These are phyloP conservation scores for Caenorhabditis sinica DNA, from an alignment of 2,888 invertebrate genomes.

Conservation along the genomic window DNA sequence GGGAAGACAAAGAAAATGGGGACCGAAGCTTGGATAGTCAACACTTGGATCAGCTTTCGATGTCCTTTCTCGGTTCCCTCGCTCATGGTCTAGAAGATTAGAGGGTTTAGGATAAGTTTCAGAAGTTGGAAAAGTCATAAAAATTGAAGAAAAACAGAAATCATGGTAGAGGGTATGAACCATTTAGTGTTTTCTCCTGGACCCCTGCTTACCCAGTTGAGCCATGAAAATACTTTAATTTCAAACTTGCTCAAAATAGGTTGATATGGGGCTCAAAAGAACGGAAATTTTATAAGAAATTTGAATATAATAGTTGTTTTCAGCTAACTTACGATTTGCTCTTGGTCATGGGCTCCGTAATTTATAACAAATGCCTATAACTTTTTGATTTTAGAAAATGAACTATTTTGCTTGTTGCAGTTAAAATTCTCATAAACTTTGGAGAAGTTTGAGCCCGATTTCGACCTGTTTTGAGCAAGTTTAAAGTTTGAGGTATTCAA, in stretches of 20 bases:
- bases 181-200: neutral
- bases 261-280: constrained; percentile 15
- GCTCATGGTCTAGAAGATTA: constrained; percentile 65
- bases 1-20: constrained; percentile 77
- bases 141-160: neutral
- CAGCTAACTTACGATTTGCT: too few species aligned
- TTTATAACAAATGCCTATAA: too few species aligned
- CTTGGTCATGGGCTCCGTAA: too few species aligned
- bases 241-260: neutral
- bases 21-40: constrained; percentile 75
- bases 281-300: neutral
- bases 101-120: neutral
- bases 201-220: neutral
- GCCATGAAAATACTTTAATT: neutral
- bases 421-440: neutral
- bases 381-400: too few species aligned
- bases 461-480: neutral
- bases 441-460: neutral
- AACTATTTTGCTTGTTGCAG: neutral
- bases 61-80: constrained; percentile 63
- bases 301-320: neutral
- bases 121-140: neutral
- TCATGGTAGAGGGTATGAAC: neutral
- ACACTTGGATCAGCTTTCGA: constrained; percentile 67
- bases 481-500: neutral